Percentiles rank a stretch among this genome's conserved stretches.
Evolutionary conservation across 2,797 vertebrate genomes (phyloP).

Genomic region (Zonotrichia albicollis): DNA sequence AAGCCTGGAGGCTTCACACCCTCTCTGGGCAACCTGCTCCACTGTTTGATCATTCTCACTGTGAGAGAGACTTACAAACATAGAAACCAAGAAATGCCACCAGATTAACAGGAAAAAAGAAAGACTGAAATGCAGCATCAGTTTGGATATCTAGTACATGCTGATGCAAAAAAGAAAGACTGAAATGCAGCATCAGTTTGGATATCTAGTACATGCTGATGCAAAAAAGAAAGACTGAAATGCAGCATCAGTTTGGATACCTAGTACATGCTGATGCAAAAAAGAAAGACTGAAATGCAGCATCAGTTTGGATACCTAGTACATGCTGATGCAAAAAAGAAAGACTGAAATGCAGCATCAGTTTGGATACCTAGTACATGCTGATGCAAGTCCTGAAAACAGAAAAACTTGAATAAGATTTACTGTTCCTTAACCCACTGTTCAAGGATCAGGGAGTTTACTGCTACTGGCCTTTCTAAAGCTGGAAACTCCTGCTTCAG

Average conservation of each 20-base stretch:
- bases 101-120: not conserved
- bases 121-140: not conserved
- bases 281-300: not conserved
- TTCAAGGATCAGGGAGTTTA: not conserved
- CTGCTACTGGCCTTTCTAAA: not conserved
- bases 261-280: no score
- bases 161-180: not conserved
- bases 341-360: not conserved
- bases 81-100: not conserved
- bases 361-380: not conserved
- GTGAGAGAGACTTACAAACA: not conserved
- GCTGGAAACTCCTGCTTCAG: not conserved
- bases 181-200: not conserved
- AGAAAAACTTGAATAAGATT: not conserved
- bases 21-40: not conserved
- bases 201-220: no score
- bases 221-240: not conserved
- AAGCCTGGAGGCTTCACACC: not conserved
- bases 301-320: not conserved
- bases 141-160: not conserved
- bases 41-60: not conserved
- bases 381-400: not conserved
- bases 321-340: not conserved
- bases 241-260: not conserved
- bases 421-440: not conserved